These are phyloP conservation scores for Porites cylindrica DNA, from an alignment of 92 coral and sea anemone genomes.

Conservation along the genomic window DNA sequence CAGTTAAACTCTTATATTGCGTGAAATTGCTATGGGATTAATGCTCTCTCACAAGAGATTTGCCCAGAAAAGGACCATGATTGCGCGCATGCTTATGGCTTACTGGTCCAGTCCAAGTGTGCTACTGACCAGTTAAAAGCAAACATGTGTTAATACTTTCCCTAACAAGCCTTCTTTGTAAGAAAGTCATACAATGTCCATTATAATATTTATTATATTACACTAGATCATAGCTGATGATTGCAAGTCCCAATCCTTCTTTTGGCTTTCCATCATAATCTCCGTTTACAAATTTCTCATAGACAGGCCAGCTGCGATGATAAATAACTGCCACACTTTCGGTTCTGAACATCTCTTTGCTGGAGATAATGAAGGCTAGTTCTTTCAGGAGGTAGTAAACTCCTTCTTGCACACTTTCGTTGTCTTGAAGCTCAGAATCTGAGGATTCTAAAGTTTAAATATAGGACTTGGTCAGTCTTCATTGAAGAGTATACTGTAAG, in stretches of 20 bases:
- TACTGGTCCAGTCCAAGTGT: too few relatives aligned
- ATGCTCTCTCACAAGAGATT: too few relatives aligned
- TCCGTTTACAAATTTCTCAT: conserved; percentile 77
- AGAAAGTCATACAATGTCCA: background rate
- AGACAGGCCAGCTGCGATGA: conserved; percentile 77
- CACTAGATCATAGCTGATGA: conserved; percentile 38
- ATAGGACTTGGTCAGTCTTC: too few relatives aligned
- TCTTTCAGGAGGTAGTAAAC: conserved; percentile 69
- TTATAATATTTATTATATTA: background rate
- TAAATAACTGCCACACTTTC: conserved; percentile 72
- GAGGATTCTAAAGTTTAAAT: too few relatives aligned
- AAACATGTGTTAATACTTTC: too few relatives aligned
- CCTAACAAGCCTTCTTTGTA: too few relatives aligned
- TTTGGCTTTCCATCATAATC: conserved; percentile 74
- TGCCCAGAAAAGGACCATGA: too few relatives aligned
- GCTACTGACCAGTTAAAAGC: too few relatives aligned
- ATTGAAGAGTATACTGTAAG: too few relatives aligned
- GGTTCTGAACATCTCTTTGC: conserved; percentile 71
- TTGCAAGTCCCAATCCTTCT: conserved; percentile 71
- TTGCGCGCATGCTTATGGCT: too few relatives aligned
- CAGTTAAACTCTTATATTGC: too few relatives aligned
- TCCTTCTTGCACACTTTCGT: conserved; percentile 79
- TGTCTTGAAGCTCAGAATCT: conserved; percentile 58
- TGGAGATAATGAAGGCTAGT: conserved; percentile 71
- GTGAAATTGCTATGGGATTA: too few relatives aligned